Conservation (phyloP, 2,797 vertebrate species). For the Aplochiton taeniatus region DNA sequence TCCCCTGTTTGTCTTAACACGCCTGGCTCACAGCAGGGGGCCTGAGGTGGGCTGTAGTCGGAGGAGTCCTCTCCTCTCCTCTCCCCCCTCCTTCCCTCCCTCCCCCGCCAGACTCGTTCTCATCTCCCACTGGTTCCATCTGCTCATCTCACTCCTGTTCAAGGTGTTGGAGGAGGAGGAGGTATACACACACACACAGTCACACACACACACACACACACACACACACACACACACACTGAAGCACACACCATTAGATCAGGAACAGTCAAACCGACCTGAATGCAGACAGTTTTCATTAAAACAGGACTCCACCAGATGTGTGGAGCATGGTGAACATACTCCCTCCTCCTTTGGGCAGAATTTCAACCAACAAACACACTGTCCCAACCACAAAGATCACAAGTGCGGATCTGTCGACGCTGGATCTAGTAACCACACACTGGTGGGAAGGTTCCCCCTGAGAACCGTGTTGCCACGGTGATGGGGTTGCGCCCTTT, state of each 20-base stretch:
- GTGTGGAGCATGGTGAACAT: no score
- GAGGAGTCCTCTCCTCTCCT: background rate
- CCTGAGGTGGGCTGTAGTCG: no score
- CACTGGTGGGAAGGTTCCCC: conserved; percentile 28
- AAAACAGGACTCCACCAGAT: no score
- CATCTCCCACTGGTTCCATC: no score
- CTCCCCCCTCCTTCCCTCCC: background rate
- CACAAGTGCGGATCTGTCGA: background rate
- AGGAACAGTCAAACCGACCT: no score
- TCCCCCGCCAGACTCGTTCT: no score
- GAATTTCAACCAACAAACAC: no score
- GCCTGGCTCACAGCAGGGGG: no score
- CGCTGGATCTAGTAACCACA: conserved; percentile 17
- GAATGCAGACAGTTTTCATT: no score
- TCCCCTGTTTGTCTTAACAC: no score
- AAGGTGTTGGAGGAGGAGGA: background rate
- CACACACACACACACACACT: background rate
- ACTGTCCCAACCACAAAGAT: background rate
- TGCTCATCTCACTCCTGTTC: background rate
- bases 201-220: conserved; percentile 1
- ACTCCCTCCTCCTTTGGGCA: no score
- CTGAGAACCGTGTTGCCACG: conserved; percentile 26
- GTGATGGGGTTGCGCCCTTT: conserved; percentile 40
- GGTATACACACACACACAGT: background rate
- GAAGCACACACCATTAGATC: no score